Conservation (phyloP, 1,140 invertebrate genomes). For the Brachystomella parvula region DNA sequence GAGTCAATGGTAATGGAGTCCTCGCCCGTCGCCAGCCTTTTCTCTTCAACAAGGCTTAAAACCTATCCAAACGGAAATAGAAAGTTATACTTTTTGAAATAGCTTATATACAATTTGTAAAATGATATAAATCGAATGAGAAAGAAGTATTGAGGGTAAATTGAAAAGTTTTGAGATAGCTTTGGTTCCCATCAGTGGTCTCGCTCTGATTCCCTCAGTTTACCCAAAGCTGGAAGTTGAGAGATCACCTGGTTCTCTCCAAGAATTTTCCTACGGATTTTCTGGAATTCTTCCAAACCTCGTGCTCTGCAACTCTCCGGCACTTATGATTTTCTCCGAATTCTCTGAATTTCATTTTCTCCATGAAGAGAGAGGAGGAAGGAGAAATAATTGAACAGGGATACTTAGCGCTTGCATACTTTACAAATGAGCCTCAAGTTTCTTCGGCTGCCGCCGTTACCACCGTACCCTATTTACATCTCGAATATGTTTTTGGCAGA, state of each 20-base stretch:
- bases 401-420: neutral
- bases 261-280: neutral
- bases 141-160: neutral
- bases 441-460: too few relatives aligned
- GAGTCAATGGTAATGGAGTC: too few relatives aligned
- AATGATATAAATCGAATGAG: conserved; percentile 3
- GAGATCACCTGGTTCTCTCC: neutral
- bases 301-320: neutral
- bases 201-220: conserved; percentile 1
- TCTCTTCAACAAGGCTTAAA: neutral
- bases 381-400: neutral
- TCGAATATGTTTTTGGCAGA: too few relatives aligned
- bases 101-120: neutral
- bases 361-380: neutral
- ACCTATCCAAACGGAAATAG: neutral
- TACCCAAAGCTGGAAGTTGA: too few relatives aligned
- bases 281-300: neutral
- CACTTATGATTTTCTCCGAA: too few relatives aligned
- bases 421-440: too few relatives aligned
- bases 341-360: neutral
- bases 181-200: neutral
- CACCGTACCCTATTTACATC: too few relatives aligned
- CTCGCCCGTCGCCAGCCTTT: neutral
- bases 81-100: neutral
- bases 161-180: conserved; percentile 2